Base-by-base conservation (phyloP, 2,888 invertebrate genomes). In the Opisthograptis luteolata region DNA sequence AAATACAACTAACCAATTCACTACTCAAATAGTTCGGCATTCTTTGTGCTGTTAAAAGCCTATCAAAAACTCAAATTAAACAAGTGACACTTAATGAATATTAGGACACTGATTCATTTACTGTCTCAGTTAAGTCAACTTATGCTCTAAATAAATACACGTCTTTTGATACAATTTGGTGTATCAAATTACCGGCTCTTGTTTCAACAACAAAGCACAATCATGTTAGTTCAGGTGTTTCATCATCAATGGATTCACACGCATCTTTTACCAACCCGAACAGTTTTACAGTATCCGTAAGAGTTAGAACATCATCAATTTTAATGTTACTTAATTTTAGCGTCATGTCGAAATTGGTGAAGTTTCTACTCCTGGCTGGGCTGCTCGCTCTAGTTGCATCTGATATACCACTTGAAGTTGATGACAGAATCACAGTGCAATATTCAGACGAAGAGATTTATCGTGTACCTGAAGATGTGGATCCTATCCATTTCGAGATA, bases 401-500 rank as follows among this genome's bases (percentile, higher is more conserved):
- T 2, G 84, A 89, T 5, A 72, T 76, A 13, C 88, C 89, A 0
- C 28, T 87, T 1, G 81, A 84, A 8, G 24, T 69, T 6, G 68
- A 75, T 17, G 32, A 32, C 4, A 28, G 10, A 25, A 55, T 28
- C 24, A 69, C 60, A 41, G 69, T 68, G 22, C 66, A 49, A 14
- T 3, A 5, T 2, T 5, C 3, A 1, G 10, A 6, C 7, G 69
- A 65, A 19, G 55, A 58, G 2, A 62, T 59, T 2, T 87, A 81
- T 56, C 80, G 90, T 6, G 39, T 89, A 0, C 85, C 87, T 2
- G 86, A 87, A 70, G 80, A 80, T 12, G 70, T 94, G 1, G 73
- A 79, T 12, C 94, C 94, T 0, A 72, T 71, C 1, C 79, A 81
- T 24, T 94, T 92, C 59, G 80, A 89, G 3, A 74, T 94, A 0